Evolutionary conservation across 2,113 vertebrate species (phyloP).

Genomic region (Uropsilus gracilis): DNA sequence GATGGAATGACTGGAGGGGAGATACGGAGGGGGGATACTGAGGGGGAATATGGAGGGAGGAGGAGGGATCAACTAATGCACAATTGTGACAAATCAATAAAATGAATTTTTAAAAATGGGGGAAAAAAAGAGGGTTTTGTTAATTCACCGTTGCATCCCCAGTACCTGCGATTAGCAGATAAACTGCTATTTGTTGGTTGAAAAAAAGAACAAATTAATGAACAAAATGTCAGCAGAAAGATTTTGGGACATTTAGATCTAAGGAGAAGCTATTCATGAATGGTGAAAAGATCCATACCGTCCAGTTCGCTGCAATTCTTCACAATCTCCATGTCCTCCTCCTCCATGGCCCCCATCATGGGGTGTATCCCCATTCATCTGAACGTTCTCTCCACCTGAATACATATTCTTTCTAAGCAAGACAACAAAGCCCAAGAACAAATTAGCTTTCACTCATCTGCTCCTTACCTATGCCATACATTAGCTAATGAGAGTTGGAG

Average conservation of each 20-base stretch:
- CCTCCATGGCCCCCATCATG: slow-evolving; percentile 91
- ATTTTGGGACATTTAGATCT: not conserved
- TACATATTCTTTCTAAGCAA: slow-evolving; percentile 96
- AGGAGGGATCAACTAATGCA: no score
- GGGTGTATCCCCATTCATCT: slow-evolving; percentile 97
- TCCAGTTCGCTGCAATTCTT: slow-evolving; percentile 94
- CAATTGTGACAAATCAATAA: no score
- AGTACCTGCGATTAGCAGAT: not conserved
- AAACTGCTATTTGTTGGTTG: not conserved
- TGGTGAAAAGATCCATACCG: slow-evolving; percentile 83
- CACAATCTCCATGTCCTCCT: slow-evolving; percentile 91
- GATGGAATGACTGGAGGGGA: no score
- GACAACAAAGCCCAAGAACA: not conserved
- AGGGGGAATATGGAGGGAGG: no score
- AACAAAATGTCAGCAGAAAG: not conserved
- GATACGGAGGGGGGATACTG: no score
- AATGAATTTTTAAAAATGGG: not conserved
- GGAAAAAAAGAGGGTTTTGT: not conserved
- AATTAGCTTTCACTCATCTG: not conserved
- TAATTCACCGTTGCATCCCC: not conserved
- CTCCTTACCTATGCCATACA: not conserved
- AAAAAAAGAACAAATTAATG: not conserved
- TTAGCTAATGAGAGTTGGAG: not conserved
- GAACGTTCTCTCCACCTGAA: slow-evolving; percentile 91
- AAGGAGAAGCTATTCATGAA: not conserved